Evolutionary conservation across 2,797 vertebrate genomes (phyloP), one percentile per base, ranked within the genome.

Genomic region (Mus minutoides): DNA sequence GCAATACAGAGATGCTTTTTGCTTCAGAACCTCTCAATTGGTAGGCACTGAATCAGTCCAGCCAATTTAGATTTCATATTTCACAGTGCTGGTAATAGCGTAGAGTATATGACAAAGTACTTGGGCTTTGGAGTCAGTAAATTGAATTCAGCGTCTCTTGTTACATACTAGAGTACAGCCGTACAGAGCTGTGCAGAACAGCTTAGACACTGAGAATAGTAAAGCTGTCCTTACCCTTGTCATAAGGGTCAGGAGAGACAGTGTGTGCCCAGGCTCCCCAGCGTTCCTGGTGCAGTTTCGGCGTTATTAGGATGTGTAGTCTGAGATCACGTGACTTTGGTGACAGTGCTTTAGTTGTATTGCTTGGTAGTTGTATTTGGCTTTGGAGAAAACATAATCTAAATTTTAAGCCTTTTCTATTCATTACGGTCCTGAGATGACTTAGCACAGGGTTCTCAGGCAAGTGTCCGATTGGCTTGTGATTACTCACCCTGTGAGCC

Each of bases 1-100:
- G 49, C 52, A 67, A 93, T 78, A 93, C 90, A 86, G 46, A 78
- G 21, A 43, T 77, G 1, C 22, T 89, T 82, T 97, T 87, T 89
- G 34, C 75, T 88, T 94, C 17, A 43, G n/a, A 3, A 14, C 40
- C 24, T 54, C 17, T 90, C n/a, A 58, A 58, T 69, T 95, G 46
- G 37, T 69, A 75, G 62, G n/a, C 87, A 78, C 49, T 93, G 16
- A 78, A 78, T 86, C 56, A 89, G 29, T 94, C 22, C 11, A 83
- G 2, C 31, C 29, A 85, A 52, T 90, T 85, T 95, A 86, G 67
- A 83, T 83, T 94, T 64, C 90, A 40, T 46, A 26, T 89, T 92
- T 96, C 82, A 56, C 69, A 73, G 71, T 85, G 91, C 69, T 56
- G 40, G 31, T 34, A 77, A 22, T 67, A 52, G 46, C 37, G 26